Conservation (phyloP, 2,113 vertebrate species). For the Phalacrocorax pelagicus region DNA sequence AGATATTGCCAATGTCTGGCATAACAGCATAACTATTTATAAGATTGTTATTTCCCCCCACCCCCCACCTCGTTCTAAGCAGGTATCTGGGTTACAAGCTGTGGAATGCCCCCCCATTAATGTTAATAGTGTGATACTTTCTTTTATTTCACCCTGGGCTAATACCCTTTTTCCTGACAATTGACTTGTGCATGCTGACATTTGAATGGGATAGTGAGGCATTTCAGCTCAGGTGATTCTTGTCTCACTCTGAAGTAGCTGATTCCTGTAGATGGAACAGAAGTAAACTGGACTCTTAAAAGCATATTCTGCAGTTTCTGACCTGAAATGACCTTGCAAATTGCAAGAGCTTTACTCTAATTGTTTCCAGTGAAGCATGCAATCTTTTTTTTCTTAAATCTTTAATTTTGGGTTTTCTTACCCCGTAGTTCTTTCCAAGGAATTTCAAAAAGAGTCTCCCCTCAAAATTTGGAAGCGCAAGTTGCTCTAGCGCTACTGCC, state of each 20-base stretch:
- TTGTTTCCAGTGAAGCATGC: not conserved
- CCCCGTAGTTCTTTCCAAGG: not conserved
- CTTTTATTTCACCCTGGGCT: not conserved
- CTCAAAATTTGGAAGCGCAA: not conserved
- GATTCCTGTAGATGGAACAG: not conserved
- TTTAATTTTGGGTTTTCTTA: not conserved
- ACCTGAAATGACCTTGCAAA: conserved; percentile 13
- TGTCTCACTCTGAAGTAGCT: not conserved
- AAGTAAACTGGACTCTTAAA: not conserved
- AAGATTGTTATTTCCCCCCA: not conserved
- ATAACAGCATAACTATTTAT: not conserved
- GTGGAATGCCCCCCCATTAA: not conserved
- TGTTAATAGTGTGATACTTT: not conserved
- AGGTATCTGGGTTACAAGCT: not conserved
- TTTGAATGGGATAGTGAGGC: not conserved
- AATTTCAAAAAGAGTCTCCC: not conserved
- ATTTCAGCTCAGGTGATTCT: not conserved
- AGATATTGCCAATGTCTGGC: not conserved
- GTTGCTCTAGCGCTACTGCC: not conserved
- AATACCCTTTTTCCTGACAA: not conserved
- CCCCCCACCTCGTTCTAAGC: not conserved
- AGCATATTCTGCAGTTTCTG: not conserved
- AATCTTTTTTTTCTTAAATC: not conserved
- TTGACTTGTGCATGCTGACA: not conserved
- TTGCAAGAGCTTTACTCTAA: not conserved